Base-by-base conservation (phyloP, 2,888 invertebrate species). In the Chydorus sphaericus region DNA sequence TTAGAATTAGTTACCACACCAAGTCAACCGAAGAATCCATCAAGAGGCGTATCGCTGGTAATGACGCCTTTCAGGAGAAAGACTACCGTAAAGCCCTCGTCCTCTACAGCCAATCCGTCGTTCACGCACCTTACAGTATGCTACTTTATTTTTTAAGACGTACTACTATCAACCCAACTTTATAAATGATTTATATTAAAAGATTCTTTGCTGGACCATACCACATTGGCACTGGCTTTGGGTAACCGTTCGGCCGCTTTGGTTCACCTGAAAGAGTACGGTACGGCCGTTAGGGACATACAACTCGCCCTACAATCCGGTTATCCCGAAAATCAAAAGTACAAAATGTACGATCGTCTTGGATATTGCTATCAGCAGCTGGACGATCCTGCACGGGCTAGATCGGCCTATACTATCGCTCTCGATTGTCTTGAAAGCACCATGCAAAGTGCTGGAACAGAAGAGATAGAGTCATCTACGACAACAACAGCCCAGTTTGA, bases 91-190 rank as follows among this genome's bases (percentile, higher is more conserved):
- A 75, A 63, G 81, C 85, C 0, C 68, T 86, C 20, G 69, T 75
- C 0, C 69, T 81, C 1, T 79, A 80, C 58, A 82, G 81, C 67
- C 83, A 85, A 66, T 82, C 83, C 14, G 79, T 88, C 6, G 72
- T 86, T 29, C 73, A 83, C 58, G 83, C 86, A 0, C 84, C 85
- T 7, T 52, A 52, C 36, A 31, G 30, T 31, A 49, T 8, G 7
- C 16, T 18, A 44, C 7, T 44, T 44, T 18, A 44, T 7, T 44
- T 28, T 14, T 28, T 48, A 14, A 29, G 11, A 11, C 48, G 26
- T 29, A 28, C 29, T 6, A 11, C 1, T 31, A 5, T 18, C 29
- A 48, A 48, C n/a, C n/a, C 4, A 49, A 7, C 7, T 11, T 10
- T 33, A 1, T 14, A 7, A 26, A 49, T 26, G 16, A 23, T 10